These are phyloP conservation scores for Oryzaephilus surinamensis DNA, from an alignment of 1,140 invertebrate genomes.

Conservation along the genomic window DNA sequence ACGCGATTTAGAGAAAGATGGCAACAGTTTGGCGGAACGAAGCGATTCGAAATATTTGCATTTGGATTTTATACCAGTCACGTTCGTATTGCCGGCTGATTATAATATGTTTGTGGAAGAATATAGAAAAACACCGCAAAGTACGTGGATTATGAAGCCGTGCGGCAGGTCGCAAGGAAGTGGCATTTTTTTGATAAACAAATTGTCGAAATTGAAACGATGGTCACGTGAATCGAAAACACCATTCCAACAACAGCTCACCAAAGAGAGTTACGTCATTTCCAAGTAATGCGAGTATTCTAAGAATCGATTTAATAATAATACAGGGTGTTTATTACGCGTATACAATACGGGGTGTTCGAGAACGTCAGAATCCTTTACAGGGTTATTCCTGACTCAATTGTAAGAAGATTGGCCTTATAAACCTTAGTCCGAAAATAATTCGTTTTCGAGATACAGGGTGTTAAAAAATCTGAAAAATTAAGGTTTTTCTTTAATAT, in stretches of 20 bases:
- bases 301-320: not conserved
- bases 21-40: constrained; percentile 72
- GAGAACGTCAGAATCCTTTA: too few species aligned
- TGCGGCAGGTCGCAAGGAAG: constrained; percentile 84
- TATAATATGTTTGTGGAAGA: constrained; percentile 96
- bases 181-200: constrained; percentile 82
- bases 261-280: constrained; percentile 84
- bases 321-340: too few species aligned
- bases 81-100: constrained; percentile 86
- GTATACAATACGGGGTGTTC: too few species aligned
- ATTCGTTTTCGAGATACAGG: too few species aligned
- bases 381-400: too few species aligned
- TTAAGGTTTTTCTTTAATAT: too few species aligned
- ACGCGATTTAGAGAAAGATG: constrained; percentile 83
- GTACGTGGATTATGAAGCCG: constrained; percentile 97
- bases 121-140: constrained; percentile 80
- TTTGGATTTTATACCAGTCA: constrained; percentile 85
- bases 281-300: constrained; percentile 45
- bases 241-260: constrained; percentile 70
- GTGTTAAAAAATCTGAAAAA: too few species aligned
- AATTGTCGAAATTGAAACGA: constrained; percentile 76
- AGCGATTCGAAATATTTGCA: constrained; percentile 63
- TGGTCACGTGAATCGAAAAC: constrained; percentile 76
- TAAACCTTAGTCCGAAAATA: too few species aligned
- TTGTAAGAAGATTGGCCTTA: too few species aligned